A percentile compares a stretch with the other conserved stretches of the same genome.
Conservation (phyloP, 2,113 vertebrate genomes). For the Panurus biarmicus region DNA sequence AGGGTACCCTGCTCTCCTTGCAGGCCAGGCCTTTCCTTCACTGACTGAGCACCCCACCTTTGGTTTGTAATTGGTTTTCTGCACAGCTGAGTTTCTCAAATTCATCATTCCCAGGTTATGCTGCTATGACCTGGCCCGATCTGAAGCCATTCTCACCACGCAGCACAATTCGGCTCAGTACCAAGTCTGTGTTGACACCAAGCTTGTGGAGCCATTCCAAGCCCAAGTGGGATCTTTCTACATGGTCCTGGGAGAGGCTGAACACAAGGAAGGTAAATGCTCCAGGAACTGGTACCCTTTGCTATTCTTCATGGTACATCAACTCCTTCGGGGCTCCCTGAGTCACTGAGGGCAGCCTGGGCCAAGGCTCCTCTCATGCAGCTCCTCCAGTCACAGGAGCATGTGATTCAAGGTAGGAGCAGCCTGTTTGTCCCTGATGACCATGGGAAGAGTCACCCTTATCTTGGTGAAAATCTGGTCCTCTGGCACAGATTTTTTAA, state of each 20-base stretch:
- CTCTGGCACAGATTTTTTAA: not conserved
- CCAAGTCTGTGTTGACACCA: conserved; percentile 72
- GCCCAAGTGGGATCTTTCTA: conserved; percentile 82
- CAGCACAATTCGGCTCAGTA: conserved; percentile 74
- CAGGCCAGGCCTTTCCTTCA: conserved; percentile 33
- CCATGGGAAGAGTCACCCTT: not conserved
- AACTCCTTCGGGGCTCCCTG: not conserved
- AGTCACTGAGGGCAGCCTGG: not conserved
- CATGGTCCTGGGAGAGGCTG: conserved; percentile 82
- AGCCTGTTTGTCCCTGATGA: not conserved
- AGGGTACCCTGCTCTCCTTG: not conserved
- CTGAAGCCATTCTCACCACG: conserved; percentile 70
- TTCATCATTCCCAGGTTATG: conserved; percentile 66
- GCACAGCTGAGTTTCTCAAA: not conserved
- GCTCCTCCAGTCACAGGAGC: rapidly evolving
- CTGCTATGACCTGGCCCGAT: conserved; percentile 74
- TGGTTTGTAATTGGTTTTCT: not conserved
- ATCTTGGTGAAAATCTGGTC: not conserved
- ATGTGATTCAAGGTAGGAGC: not conserved
- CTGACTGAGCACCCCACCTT: not conserved
- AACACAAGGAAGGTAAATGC: conserved; percentile 76
- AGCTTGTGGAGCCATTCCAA: conserved; percentile 87
- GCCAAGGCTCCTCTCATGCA: not conserved
- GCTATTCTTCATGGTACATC: not conserved
- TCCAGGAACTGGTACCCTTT: not conserved